Conservation (phyloP, 1,140 invertebrate genomes). For the Cepaea nemoralis region DNA sequence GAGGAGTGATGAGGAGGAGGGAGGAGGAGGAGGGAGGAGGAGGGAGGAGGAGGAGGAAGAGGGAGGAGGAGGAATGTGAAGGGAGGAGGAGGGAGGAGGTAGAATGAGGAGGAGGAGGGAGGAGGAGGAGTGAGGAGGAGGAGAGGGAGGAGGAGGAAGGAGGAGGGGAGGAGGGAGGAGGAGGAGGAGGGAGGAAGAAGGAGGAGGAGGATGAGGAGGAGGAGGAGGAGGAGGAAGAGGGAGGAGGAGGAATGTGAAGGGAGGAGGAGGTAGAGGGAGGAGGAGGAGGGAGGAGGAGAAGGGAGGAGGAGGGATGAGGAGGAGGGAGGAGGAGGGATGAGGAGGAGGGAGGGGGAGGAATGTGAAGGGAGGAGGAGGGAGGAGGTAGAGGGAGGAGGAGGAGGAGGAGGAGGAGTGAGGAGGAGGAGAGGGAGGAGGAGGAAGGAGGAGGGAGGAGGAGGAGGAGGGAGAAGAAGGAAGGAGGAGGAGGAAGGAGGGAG, state of each 20-base stretch:
- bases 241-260: too few species aligned
- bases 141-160: neutral
- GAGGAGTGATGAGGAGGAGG: too few species aligned
- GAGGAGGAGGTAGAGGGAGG: neutral
- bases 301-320: too few species aligned
- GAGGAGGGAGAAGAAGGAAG: neutral
- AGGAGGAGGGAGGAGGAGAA: neutral
- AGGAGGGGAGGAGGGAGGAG: constrained; percentile 8
- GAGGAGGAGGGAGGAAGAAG: neutral
- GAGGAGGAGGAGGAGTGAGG: too few species aligned
- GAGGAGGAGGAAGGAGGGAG: constrained; percentile 10
- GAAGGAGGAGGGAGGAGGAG: neutral
- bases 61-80: neutral
- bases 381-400: neutral
- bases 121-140: too few species aligned
- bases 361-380: too few species aligned
- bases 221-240: neutral
- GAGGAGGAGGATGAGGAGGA: too few species aligned
- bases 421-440: neutral
- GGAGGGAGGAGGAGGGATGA: too few species aligned
- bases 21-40: neutral
- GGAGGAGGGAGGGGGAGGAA: too few species aligned
- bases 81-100: too few species aligned
- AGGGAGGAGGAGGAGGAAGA: neutral
- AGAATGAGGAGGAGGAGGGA: too few species aligned